phyloP scores from a whole-genome alignment of 2,888 invertebrate genomes.

The Achlya flavicornis region DNA sequence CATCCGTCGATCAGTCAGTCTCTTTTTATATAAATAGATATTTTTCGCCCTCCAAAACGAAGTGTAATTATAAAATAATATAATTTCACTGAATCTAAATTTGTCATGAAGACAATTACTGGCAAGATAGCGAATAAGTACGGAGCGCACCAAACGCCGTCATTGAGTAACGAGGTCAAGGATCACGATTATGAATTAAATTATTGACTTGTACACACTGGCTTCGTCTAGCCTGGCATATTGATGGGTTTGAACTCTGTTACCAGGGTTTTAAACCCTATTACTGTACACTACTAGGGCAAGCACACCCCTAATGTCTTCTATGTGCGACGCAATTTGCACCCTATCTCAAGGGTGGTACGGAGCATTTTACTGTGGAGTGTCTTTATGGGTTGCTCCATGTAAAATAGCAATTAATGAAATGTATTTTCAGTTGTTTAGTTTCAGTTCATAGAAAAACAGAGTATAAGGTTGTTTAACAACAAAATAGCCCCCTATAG shows the following conservation, averaged over 20 bases:
- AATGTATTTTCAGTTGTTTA: too few species aligned
- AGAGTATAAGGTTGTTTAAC: too few species aligned
- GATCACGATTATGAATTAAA: constrained; percentile 61
- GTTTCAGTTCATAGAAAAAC: too few species aligned
- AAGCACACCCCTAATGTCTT: neutral
- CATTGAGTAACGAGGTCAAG: constrained; percentile 60
- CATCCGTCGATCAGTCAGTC: too few species aligned
- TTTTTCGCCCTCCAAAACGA: too few species aligned
- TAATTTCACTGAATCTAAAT: constrained; percentile 1
- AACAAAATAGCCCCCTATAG: too few species aligned
- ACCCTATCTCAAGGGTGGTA: neutral
- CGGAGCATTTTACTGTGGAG: neutral
- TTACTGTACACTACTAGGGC: neutral
- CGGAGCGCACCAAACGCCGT: constrained; percentile 31
- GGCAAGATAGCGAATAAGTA: constrained; percentile 20
- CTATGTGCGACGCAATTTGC: neutral
- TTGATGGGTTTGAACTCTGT: neutral
- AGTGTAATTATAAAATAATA: too few species aligned
- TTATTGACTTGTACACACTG: constrained; percentile 46
- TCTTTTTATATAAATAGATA: too few species aligned
- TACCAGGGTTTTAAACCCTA: neutral
- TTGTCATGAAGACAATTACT: constrained; percentile 14
- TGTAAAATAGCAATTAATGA: too few species aligned
- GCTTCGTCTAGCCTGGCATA: neutral
- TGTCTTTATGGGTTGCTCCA: neutral